These are phyloP conservation scores for Pygoscelis antarcticus DNA, from an alignment of 2,113 vertebrate genomes.

Conservation along the genomic window DNA sequence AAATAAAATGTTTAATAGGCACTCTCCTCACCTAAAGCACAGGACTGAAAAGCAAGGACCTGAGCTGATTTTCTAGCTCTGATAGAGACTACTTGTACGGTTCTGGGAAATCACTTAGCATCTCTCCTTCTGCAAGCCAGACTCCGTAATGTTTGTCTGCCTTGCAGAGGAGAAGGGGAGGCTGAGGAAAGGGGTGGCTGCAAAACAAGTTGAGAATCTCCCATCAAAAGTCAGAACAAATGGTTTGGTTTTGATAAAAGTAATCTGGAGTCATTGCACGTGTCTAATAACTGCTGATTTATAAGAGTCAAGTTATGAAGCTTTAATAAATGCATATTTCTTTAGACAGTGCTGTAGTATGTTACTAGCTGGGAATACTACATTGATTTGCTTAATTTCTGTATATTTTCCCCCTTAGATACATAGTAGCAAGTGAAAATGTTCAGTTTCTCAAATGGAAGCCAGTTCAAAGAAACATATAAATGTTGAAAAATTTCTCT, in stretches of 20 bases:
- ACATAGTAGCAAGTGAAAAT: not conserved
- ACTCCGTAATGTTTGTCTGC: not conserved
- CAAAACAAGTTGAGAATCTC: not conserved
- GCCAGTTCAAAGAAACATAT: not conserved
- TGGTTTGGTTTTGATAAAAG: slow-evolving; percentile 48
- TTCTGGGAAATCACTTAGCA: not conserved
- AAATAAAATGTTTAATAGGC: not conserved
- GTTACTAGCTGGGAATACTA: not conserved
- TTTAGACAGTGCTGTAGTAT: not conserved
- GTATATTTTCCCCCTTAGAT: not conserved
- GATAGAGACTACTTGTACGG: not conserved
- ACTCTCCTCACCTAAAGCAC: not conserved
- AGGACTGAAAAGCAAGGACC: not conserved
- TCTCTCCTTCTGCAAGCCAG: not conserved
- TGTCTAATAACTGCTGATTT: not conserved
- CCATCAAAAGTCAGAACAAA: slow-evolving; percentile 22
- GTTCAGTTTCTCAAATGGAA: not conserved
- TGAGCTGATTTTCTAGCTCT: not conserved
- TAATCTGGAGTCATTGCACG: not conserved
- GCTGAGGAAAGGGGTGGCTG: not conserved
- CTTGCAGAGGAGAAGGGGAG: not conserved
- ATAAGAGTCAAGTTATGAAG: not conserved
- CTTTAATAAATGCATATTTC: not conserved
- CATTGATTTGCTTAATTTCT: not conserved
- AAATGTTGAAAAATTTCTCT: not conserved